Percentiles rank a stretch among this genome's conserved stretches.
Conservation (phyloP, 2,113 vertebrate species). For the Mobula birostris region DNA sequence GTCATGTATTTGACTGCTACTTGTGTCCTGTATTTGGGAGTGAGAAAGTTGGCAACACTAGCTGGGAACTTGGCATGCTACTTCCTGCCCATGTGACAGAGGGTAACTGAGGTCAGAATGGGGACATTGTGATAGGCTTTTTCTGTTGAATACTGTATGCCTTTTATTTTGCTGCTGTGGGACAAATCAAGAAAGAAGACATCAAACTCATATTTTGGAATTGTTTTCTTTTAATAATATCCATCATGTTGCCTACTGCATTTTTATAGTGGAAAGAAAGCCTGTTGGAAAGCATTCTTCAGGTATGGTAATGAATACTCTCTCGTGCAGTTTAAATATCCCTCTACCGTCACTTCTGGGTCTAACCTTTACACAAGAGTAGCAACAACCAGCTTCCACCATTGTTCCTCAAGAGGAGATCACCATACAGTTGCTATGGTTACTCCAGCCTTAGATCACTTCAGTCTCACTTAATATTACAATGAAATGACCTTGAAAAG, state of each 20-base stretch:
- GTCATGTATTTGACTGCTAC: too few relatives aligned
- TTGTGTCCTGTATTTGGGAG: too few relatives aligned
- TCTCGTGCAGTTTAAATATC: background rate
- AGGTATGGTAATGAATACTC: background rate
- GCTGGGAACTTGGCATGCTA: background rate
- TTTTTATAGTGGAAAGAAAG: background rate
- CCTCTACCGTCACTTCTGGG: too few relatives aligned
- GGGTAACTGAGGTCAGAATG: background rate
- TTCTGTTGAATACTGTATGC: background rate
- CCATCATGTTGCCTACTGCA: background rate
- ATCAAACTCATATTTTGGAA: background rate
- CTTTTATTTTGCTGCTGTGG: background rate
- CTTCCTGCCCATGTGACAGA: background rate
- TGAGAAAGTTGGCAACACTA: too few relatives aligned
- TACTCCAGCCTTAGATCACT: background rate
- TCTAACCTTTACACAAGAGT: background rate
- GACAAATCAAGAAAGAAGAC: background rate
- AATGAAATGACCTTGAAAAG: background rate
- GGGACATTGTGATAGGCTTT: background rate
- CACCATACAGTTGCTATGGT: background rate
- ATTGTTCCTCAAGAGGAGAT: background rate
- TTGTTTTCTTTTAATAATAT: background rate
- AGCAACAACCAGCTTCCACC: background rate
- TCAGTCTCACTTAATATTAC: background rate
- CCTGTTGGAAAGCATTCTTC: background rate